phyloP scores from a whole-genome alignment of 2,113 vertebrate species.

The Festucalex cinctus region DNA sequence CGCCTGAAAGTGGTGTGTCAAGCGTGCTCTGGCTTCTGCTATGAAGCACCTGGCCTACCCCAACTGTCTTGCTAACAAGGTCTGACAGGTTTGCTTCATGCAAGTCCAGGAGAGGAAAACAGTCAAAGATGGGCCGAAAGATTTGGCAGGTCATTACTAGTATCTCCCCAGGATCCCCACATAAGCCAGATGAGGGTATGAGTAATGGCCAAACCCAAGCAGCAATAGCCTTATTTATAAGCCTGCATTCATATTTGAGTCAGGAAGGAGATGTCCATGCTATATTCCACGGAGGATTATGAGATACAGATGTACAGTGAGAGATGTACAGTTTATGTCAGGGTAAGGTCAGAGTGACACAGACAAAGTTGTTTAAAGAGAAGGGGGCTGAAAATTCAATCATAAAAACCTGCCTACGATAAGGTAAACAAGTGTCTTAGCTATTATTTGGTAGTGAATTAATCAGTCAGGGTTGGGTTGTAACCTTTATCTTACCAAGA shows the following conservation, averaged over 20 bases:
- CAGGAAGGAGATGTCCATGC: background rate
- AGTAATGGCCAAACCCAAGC: constrained; percentile 1
- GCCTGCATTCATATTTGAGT: background rate
- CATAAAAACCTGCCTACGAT: constrained; percentile 12
- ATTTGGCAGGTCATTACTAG: constrained; percentile 41
- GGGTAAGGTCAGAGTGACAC: constrained; percentile 9
- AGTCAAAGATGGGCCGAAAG: constrained; percentile 31
- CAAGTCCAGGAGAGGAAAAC: constrained; percentile 48
- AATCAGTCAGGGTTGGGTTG: background rate
- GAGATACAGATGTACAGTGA: background rate
- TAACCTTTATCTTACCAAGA: background rate
- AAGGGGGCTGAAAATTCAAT: background rate
- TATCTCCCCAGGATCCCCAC: constrained; percentile 17
- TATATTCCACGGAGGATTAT: background rate
- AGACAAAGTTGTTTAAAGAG: constrained; percentile 19
- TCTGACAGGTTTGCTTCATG: constrained; percentile 56
- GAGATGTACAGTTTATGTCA: background rate
- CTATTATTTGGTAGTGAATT: no score
- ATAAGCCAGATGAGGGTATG: constrained; percentile 23
- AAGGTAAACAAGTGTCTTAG: background rate
- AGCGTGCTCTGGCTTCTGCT: constrained; percentile 38
- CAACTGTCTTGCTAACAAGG: constrained; percentile 40
- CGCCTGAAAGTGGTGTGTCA: constrained; percentile 21
- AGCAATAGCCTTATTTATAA: constrained; percentile 7
- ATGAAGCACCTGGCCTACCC: constrained; percentile 44